Percentiles rank a stretch among this genome's conserved stretches.
Evolutionary conservation across 1,140 invertebrate species (phyloP).

Genomic region (Bicyclus anynana): DNA sequence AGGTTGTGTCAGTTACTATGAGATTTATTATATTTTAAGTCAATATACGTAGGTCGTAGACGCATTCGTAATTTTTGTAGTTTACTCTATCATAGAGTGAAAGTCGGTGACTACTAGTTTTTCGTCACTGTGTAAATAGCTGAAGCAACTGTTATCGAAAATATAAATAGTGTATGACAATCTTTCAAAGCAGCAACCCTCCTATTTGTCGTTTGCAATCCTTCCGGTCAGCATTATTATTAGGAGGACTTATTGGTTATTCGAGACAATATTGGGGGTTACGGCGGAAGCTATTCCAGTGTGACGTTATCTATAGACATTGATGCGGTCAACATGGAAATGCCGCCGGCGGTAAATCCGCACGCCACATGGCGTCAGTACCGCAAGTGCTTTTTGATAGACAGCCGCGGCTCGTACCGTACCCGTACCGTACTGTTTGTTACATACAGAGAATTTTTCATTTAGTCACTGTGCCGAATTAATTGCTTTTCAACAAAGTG

Average conservation of each 20-base stretch:
- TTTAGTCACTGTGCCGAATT: conserved; percentile 17
- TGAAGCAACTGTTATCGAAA: too few species aligned
- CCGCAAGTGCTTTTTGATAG: conserved; percentile 63
- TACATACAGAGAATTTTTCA: conserved; percentile 22
- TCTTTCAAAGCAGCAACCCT: too few species aligned
- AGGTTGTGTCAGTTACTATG: too few species aligned
- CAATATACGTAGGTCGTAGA: too few species aligned
- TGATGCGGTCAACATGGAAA: conserved; percentile 46
- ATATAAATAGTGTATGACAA: too few species aligned
- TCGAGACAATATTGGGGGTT: neutral
- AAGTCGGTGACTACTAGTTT: too few species aligned
- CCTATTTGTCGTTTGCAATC: too few species aligned
- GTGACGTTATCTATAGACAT: conserved; percentile 8
- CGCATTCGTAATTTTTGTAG: too few species aligned
- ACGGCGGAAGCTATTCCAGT: conserved; percentile 1
- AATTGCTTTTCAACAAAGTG: conserved; percentile 18
- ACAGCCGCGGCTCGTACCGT: conserved; percentile 33
- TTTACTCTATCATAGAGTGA: too few species aligned
- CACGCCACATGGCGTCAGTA: conserved; percentile 43
- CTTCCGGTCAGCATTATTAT: neutral
- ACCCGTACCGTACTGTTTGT: conserved; percentile 28
- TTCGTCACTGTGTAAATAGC: too few species aligned
- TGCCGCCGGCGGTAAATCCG: conserved; percentile 52
- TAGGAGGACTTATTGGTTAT: neutral
- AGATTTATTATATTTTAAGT: too few species aligned